These are phyloP conservation scores for Andrena marginata DNA, from an alignment of 2,888 invertebrate species.

Conservation along the genomic window DNA sequence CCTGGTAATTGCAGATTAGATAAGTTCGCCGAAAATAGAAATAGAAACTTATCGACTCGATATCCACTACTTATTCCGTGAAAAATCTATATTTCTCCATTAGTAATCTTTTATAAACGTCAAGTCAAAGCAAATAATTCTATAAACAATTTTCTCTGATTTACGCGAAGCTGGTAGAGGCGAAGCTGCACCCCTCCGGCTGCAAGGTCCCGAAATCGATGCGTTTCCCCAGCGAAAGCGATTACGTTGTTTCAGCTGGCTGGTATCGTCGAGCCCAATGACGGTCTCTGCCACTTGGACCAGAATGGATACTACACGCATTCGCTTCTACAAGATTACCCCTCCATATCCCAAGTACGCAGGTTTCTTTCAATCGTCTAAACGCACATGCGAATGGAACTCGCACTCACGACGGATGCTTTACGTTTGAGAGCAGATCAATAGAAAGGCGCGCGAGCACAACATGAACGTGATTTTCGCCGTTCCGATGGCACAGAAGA, in stretches of 20 bases:
- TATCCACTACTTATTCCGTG: too few relatives aligned
- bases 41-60: too few relatives aligned
- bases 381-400: not conserved
- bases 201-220: too few relatives aligned
- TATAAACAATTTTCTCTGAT: too few relatives aligned
- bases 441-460: slow-evolving; percentile 88
- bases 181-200: too few relatives aligned
- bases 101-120: too few relatives aligned
- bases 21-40: too few relatives aligned
- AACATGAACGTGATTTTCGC: slow-evolving; percentile 93
- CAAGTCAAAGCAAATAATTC: too few relatives aligned
- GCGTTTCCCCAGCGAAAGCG: not conserved
- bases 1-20: too few relatives aligned
- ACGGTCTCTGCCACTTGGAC: slow-evolving; percentile 89
- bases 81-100: too few relatives aligned
- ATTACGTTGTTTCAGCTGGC: slow-evolving; percentile 85
- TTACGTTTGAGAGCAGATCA: slow-evolving; percentile 85
- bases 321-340: slow-evolving; percentile 90
- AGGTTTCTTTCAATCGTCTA: not conserved
- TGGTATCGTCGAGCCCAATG: slow-evolving; percentile 90
- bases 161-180: too few relatives aligned
- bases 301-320: slow-evolving; percentile 87
- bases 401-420: not conserved
- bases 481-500: slow-evolving; percentile 85
- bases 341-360: slow-evolving; percentile 89